Evolutionary conservation across 2,797 vertebrate species (phyloP).

Genomic region (Notolepis coatsorum): DNA sequence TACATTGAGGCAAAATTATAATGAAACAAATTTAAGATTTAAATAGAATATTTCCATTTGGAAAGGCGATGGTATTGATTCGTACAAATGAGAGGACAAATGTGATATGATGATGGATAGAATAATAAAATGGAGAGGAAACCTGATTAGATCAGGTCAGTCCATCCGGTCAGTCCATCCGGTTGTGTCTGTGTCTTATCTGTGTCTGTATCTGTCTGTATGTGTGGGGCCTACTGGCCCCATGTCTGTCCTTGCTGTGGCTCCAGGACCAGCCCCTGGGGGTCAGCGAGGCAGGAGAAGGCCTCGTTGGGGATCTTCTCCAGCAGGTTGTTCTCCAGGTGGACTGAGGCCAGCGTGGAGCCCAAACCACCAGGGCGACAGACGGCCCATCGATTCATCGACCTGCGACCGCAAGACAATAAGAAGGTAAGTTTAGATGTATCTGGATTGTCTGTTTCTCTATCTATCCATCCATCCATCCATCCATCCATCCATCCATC

Average conservation of each 20-base stretch:
- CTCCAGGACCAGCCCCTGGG: conserved; percentile 74
- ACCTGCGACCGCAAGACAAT: conserved; percentile 66
- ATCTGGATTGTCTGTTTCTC: no score
- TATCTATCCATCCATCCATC: no score
- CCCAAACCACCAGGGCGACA: conserved; percentile 81
- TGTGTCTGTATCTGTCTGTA: background rate
- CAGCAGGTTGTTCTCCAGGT: conserved; percentile 86
- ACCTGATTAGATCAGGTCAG: background rate
- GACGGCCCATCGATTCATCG: conserved; percentile 80
- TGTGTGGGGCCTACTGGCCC: conserved; percentile 9
- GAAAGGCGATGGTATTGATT: background rate
- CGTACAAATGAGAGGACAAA: background rate
- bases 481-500: no score
- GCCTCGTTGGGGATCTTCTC: conserved; percentile 70
- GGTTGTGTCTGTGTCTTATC: conserved; percentile 8
- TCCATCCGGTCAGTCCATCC: no score
- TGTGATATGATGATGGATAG: background rate
- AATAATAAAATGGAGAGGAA: background rate
- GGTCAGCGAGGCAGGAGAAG: conserved; percentile 80
- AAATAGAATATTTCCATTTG: no score
- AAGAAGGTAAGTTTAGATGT: background rate
- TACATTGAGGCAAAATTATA: background rate
- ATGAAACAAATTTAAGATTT: background rate
- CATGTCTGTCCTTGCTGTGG: conserved; percentile 74
- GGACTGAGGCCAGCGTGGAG: conserved; percentile 79